Percentiles rank a stretch among this genome's conserved stretches.
Conservation (phyloP, 2,888 invertebrate species). For the Acheta domesticus region DNA sequence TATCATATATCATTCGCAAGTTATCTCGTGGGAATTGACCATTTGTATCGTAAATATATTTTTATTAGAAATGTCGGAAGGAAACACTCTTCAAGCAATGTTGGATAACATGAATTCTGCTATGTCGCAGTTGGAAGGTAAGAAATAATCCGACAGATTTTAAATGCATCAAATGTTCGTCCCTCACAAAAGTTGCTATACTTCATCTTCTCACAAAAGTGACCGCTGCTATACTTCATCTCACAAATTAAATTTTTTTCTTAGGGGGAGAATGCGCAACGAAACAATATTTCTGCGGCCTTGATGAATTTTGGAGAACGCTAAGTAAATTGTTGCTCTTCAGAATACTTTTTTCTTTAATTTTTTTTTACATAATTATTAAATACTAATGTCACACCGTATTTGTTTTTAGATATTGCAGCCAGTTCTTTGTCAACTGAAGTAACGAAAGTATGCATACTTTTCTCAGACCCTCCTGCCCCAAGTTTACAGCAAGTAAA, state of each 20-base stretch:
- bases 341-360: not conserved
- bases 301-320: constrained; percentile 29
- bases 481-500: constrained; percentile 27
- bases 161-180: too few relatives aligned
- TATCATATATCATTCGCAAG: too few relatives aligned
- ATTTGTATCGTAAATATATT: too few relatives aligned
- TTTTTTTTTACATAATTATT: not conserved
- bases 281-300: not conserved
- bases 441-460: constrained; percentile 34
- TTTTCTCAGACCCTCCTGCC: constrained; percentile 30
- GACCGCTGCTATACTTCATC: not conserved
- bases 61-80: not conserved
- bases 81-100: constrained; percentile 22
- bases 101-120: constrained; percentile 22
- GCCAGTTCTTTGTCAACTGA: constrained; percentile 31
- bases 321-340: constrained; percentile 23
- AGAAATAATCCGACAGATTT: not conserved
- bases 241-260: not conserved
- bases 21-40: too few relatives aligned
- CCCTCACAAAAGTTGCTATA: not conserved
- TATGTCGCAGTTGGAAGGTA: constrained; percentile 25
- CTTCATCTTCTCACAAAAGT: not conserved
- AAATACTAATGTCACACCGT: not conserved
- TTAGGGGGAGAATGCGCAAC: constrained; percentile 20
- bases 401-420: constrained; percentile 24